Evolutionary conservation across 1,140 invertebrate genomes (phyloP), one percentile per base, ranked within the genome.

Genomic region (Megathymus violae): DNA sequence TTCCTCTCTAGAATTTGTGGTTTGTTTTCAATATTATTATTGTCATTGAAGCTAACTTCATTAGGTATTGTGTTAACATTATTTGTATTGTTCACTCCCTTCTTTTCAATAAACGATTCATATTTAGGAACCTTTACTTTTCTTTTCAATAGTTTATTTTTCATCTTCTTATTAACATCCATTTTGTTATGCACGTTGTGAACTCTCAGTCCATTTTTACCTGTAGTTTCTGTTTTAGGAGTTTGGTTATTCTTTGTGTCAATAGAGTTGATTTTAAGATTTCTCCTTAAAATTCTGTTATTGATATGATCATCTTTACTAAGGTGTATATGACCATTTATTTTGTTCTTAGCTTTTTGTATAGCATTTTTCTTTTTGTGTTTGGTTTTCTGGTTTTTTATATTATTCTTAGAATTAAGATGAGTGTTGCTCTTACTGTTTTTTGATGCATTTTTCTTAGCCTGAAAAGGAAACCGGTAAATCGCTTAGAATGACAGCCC

Each of bases 401-500:
- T 9, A 10, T 62, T 62, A 4, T 38, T 15, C 22, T 65, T 62
- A 25, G 25, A 15, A 13, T 52, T 47, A 7, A 4, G 15, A 3
- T 13, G 19, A 27, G 13, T 40, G 34, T 67, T 59, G 3, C 34
- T 56, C 44, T 62, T 50, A 36, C 11, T 14, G 4, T 52, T 59
- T 25, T 50, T 46, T 6, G 38, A 54, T 10, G 17, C 3, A 14
- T 66, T 66, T 40, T 64, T 56, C 46, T 73, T 62, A 52, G 27
- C 41, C 66, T 72, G 66, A 0, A 66, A 64, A 34, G 13, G 7
- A 58, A n/a, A n/a, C n/a, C n/a, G n/a, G n/a, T n/a, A n/a, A n/a
- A n/a, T n/a, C n/a, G n/a, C n/a, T n/a, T n/a, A n/a, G n/a, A n/a
- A n/a, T n/a, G n/a, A n/a, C n/a, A n/a, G n/a, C n/a, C n/a, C n/a